These are phyloP conservation scores for Danio aesculapii DNA, from an alignment of 2,797 vertebrate genomes.

Conservation along the genomic window DNA sequence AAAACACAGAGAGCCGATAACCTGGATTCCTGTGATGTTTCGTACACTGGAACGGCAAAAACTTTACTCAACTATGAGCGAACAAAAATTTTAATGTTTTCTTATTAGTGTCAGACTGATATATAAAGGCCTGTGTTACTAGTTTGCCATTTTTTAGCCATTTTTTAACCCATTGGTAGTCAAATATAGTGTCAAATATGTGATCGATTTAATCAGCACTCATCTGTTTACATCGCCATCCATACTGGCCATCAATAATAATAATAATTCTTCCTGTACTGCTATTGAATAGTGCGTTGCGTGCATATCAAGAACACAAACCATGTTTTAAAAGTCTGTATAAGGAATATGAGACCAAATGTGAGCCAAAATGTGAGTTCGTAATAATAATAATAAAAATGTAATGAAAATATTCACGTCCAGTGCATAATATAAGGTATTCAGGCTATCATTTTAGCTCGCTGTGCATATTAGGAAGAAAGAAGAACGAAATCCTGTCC, in stretches of 20 bases:
- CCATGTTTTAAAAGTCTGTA: neutral
- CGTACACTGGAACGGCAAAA: conserved; percentile 7
- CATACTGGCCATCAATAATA: neutral
- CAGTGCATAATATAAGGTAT: conserved; percentile 43
- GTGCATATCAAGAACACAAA: conserved; percentile 21
- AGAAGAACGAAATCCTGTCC: conserved; percentile 6
- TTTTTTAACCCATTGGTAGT: neutral
- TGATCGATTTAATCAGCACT: neutral
- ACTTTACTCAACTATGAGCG: neutral
- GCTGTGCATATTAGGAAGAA: conserved; percentile 38
- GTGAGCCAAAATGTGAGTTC: neutral
- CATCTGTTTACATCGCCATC: neutral
- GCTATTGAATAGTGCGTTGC: neutral
- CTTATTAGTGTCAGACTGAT: neutral
- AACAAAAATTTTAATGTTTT: neutral
- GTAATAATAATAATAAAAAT: neutral
- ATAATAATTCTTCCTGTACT: neutral
- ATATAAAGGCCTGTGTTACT: neutral
- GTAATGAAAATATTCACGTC: conserved; percentile 2
- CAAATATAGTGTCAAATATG: neutral
- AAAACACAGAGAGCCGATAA: conserved; percentile 17
- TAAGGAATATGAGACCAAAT: neutral
- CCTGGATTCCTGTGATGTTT: conserved; percentile 23
- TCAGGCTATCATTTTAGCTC: conserved; percentile 29
- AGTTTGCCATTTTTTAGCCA: neutral